Base-by-base conservation (phyloP, 2,888 invertebrate genomes). In the Chrysomela aeneicollis region DNA sequence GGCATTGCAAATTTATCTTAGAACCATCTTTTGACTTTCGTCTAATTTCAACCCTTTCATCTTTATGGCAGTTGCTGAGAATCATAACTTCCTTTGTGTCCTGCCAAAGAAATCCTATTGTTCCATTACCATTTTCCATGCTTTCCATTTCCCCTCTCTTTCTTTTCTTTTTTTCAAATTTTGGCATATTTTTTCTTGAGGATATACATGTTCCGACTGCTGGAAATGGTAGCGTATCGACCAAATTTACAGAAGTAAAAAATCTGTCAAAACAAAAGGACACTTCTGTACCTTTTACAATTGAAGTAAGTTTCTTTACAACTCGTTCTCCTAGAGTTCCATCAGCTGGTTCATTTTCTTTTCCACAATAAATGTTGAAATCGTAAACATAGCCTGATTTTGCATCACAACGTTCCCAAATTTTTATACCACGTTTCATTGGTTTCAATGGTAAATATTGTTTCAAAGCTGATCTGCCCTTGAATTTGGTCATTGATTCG, bases 21-120 rank as follows among this genome's bases (percentile, higher is more conserved):
- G 62, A 66, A 59, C 76, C 77, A 76, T 73, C 69, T 71, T 77
- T 76, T 59, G 67, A 64, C 50, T 64, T 77, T 64, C 70, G 67
- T n/a, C 64, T 63, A 10, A 68, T 67, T 47, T 59, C 49, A 37
- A 35, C 42, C 52, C 61, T 46, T 42, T 66, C 53, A 61, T 61
- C 59, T 52, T 59, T 62, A 64, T 76, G 76, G 60, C 73, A 78
- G 65, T 76, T 78, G 51, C 74, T 77, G 15, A 76, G 58, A 19
- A 73, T 61, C 15, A 77, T 17, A 59, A 77, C 72, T 49, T 77
- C 73, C 66, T 77, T 77, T 22, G 74, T 76, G 58, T 76, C 75
- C 17, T 59, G 63, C 63, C 63, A 63, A 46, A 32, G 42, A 42
- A 46, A 42, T 22, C 15, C 8, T 17, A 57, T 46, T 57, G 22